A percentile compares a stretch with the other conserved stretches of the same genome.
These are phyloP conservation scores for Cladorhizidae sp. DNA, from an alignment of 37 sponge, comb jelly and placozoan genomes.

Conservation along the genomic window DNA sequence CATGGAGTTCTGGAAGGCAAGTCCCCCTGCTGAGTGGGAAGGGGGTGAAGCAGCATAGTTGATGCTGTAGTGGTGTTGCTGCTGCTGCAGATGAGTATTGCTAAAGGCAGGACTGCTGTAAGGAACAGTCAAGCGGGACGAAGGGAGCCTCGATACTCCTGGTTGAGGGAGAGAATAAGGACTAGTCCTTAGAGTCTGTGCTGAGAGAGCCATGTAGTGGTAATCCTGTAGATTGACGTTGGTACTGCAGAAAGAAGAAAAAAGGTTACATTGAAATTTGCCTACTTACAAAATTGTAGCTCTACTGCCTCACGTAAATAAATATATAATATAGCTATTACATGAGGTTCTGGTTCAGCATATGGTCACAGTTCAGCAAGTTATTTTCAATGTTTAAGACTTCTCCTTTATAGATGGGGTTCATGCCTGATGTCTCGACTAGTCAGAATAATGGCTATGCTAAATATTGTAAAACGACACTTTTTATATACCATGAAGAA, in stretches of 20 bases:
- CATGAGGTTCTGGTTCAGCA: background rate
- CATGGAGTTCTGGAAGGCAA: constrained; percentile 17
- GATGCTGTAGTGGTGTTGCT: background rate
- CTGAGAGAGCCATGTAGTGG: constrained; percentile 1
- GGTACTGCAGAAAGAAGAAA: background rate
- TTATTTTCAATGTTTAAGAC: background rate
- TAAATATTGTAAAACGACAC: no score
- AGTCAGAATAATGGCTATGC: no score
- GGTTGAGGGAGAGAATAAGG: constrained; percentile 20
- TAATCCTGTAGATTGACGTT: background rate
- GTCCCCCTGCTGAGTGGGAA: background rate
- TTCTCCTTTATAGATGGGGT: no score
- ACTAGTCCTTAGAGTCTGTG: constrained; percentile 3
- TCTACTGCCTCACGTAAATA: no score
- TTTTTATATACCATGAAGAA: no score
- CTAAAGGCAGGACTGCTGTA: background rate
- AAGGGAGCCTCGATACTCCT: background rate
- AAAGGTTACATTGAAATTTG: no score
- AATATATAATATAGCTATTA: no score
- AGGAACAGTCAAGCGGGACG: background rate
- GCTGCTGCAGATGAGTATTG: constrained; percentile 17
- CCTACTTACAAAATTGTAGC: no score
- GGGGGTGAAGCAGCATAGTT: background rate
- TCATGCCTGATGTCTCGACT: no score
- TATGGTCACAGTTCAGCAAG: background rate